Conservation (phyloP, 2,113 vertebrate species). For the Gymnarchus niloticus region DNA sequence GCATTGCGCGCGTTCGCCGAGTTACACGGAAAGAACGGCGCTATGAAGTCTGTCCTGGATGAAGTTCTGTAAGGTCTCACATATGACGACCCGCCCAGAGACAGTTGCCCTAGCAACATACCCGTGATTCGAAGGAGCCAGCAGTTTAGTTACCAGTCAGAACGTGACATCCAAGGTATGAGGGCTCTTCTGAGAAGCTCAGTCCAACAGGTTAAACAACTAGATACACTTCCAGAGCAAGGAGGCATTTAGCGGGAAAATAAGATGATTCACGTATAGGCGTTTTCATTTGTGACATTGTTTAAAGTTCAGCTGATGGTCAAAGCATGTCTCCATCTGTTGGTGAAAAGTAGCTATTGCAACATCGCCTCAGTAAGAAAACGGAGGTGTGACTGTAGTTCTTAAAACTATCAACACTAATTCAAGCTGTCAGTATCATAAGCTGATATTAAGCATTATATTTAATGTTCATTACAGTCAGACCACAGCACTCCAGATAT, state of each 20-base stretch:
- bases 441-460: too few relatives aligned
- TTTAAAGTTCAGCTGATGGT: background rate
- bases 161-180: background rate
- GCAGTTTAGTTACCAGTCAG: background rate
- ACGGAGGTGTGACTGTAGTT: too few relatives aligned
- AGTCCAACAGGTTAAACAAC: background rate
- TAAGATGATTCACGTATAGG: background rate
- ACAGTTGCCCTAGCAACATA: background rate
- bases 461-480: too few relatives aligned
- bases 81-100: background rate
- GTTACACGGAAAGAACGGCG: background rate
- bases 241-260: background rate
- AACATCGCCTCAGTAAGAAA: background rate
- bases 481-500: too few relatives aligned
- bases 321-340: slow-evolving; percentile 6
- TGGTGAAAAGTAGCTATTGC: background rate
- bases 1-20: too few relatives aligned
- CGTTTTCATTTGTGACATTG: background rate
- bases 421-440: too few relatives aligned
- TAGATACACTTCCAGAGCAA: background rate
- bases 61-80: background rate
- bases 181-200: background rate
- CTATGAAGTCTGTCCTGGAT: background rate
- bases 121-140: background rate
- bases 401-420: too few relatives aligned